Base-by-base conservation (phyloP, 2,888 invertebrate species). In the Drosophila neonasuta region DNA sequence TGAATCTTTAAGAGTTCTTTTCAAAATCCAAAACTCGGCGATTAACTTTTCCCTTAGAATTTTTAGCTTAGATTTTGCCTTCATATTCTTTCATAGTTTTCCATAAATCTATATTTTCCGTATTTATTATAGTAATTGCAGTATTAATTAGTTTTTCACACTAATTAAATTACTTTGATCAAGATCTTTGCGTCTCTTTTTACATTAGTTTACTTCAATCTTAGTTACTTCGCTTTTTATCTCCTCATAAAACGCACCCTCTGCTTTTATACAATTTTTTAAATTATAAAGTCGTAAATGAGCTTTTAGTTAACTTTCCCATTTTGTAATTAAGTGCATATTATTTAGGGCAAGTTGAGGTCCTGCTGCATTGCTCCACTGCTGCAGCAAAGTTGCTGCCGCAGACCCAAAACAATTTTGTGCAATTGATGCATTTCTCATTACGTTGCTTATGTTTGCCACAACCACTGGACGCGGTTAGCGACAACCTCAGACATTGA, bases 401-500 rank as follows among this genome's bases (percentile, higher is more conserved):
- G 20, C 66, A 71, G 57, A 59, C 32, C 48, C 48, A 39, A 39
- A 74, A 69, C 69, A 65, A 60, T 73, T 75, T 69, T 62, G 52
- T 62, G 77, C 74, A 64, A 69, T 79, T 79, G 79, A 79, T 77
- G 77, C 66, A 73, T 80, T 80, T 78, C 68, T 66, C 79, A 68
- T 78, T 83, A 65, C 63, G 74, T 36, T 67, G 67, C 70, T 44
- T 49, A 49, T 68, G 71, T 52, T 71, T 32, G 32, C 32, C 32
- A 32, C 32, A 32, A 74, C 30, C 50, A 20, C 57, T 70, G 74
- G 71, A 62, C 57, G 74, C 69, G 66, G 77, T 58, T 61, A 60
- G 49, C 63, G 71, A 36, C 71, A 78, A 59, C 84, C 86, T 65
- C 79, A 80, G 86, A 78, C 86, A 81, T 81, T 86, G 86, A 81